Evolutionary conservation across 2,113 vertebrate species (phyloP).

Genomic region (Sebastes schlegelii): DNA sequence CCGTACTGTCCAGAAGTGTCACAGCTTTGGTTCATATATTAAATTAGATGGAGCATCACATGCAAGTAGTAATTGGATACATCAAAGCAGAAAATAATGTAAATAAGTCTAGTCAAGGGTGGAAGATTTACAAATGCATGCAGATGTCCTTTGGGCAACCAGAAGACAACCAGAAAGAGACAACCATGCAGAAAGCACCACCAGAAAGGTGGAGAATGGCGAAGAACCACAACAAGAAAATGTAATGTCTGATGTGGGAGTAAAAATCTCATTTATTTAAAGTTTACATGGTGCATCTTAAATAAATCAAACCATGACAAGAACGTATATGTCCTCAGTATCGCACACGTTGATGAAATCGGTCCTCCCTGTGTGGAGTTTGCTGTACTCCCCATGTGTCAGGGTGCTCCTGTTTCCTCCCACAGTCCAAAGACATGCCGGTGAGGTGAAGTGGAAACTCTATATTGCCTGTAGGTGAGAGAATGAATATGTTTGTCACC

Average conservation of each 20-base stretch:
- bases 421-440: neutral
- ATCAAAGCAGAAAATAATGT: constrained; percentile 59
- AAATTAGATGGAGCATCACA: constrained; percentile 41
- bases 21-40: constrained; percentile 31
- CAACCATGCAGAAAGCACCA: constrained; percentile 42
- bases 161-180: constrained; percentile 23
- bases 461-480: constrained; percentile 12
- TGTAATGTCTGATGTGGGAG: neutral
- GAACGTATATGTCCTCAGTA: neutral
- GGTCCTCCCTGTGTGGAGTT: too few species aligned
- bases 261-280: neutral
- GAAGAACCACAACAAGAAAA: neutral
- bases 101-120: constrained; percentile 48
- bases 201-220: constrained; percentile 14
- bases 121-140: constrained; percentile 47
- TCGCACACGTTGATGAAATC: neutral
- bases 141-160: constrained; percentile 44
- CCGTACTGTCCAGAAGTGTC: constrained; percentile 12
- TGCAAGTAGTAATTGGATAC: constrained; percentile 42
- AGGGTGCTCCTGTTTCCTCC: neutral
- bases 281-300: neutral
- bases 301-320: neutral
- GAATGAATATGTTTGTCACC: constrained; percentile 22
- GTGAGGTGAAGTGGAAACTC: constrained; percentile 25
- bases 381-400: neutral